Percentiles rank a stretch among this genome's conserved stretches.
Evolutionary conservation across 2,113 vertebrate species (phyloP).

Genomic region (Phainopepla nitens): DNA sequence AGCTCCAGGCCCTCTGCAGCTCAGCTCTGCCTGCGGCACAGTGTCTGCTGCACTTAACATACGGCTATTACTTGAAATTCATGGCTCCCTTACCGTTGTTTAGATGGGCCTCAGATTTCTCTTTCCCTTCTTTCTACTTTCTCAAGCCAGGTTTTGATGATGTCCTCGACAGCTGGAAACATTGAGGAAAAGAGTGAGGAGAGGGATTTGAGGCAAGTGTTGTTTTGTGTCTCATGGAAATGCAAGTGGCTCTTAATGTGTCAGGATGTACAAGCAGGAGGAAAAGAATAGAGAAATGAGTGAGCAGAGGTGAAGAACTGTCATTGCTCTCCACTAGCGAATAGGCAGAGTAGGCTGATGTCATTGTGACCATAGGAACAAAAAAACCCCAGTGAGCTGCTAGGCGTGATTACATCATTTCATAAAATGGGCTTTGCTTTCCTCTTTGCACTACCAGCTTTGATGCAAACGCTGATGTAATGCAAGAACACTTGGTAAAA

Average conservation of each 20-base stretch:
- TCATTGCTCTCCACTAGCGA: neutral
- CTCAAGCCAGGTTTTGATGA: neutral
- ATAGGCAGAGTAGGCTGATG: neutral
- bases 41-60: neutral
- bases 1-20: neutral
- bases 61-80: neutral
- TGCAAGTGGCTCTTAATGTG: neutral
- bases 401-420: slow-evolving; percentile 6
- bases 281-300: neutral
- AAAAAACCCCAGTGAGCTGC: neutral
- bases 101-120: neutral
- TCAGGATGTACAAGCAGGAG: neutral
- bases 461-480: slow-evolving; percentile 21
- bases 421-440: slow-evolving; percentile 13
- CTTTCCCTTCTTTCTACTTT: neutral
- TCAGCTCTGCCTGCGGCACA: neutral
- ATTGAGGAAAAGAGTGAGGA: neutral
- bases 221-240: neutral
- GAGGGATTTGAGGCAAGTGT: neutral
- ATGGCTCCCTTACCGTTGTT: neutral
- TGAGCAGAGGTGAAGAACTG: neutral
- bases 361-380: slow-evolving; percentile 12
- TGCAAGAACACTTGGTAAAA: neutral
- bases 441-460: slow-evolving; percentile 5
- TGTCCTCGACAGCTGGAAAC: neutral